Evolutionary conservation across 2,888 invertebrate species (phyloP), one percentile per base, ranked within the genome.

Genomic region (Pycnomerus fuliginosus): DNA sequence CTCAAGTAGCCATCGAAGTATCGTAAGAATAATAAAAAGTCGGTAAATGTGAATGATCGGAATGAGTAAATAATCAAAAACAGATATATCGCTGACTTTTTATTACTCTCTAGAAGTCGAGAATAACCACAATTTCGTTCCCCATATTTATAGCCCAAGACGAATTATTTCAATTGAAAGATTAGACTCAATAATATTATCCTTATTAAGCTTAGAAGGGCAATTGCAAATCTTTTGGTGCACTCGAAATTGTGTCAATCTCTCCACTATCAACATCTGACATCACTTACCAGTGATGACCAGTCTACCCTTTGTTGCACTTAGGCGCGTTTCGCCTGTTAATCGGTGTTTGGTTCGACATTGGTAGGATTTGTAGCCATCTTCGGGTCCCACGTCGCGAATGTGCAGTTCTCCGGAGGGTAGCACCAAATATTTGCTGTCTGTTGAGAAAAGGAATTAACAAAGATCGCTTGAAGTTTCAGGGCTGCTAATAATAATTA

Each of bases 331-430:
- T 80, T 94, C 93, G 56, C 92, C 93, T 58, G 93, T 94, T 39
- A 94, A 79, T 64, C 92, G 83, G 70, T 94, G 94, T 72, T 92
- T 92, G 45, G 94, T 94, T 61, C 93, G 84, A 72, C 94, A 94
- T 74, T 93, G 92, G 71, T 93, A 94, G 48, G 90, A 89, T 74
- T 92, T 91, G 74, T 90, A 90, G 51, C 92, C 92, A 73, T 96
- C 95, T 72, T 92, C 92, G 52, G 91, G 91, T 72, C 90, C 90
- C 49, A 95, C 94, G 77, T 95, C 92, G 67, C 91, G 85, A 64
- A 96, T 93, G 74, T 96, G 95, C 53, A 97, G 80, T 74, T 96
- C 95, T 55, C 96, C 96, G 65, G 93, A 91, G 56, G 93, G 90
- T 48, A 96, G 78, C 28, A 96, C 94, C 72, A 95, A 82, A 70